Evolutionary conservation across 2,113 vertebrate species (phyloP), one percentile per base, ranked within the genome.

Genomic region (Zosterops lateralis): DNA sequence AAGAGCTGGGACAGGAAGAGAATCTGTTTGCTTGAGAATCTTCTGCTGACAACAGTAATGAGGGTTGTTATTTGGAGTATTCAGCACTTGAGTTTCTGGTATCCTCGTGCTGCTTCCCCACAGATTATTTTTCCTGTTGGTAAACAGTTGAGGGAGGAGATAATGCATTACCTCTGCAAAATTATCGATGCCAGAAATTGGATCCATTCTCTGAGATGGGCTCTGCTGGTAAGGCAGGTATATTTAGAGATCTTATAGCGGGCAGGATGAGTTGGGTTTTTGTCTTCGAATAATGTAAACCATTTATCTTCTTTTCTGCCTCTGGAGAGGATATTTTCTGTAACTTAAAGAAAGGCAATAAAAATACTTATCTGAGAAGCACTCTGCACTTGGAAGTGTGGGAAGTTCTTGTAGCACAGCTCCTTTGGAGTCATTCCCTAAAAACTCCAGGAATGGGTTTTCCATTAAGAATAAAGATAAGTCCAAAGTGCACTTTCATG

Each of bases 261-360:
- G 71, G 44, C 71, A 80, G 84, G 40, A 64, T 65, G 44, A 5
- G 45, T 26, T 14, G 61, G 53, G n/a, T n/a, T 36, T 68, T 36
- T 81, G 44, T 8, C 54, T 87, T 91, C 89, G 84, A 85, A 86
- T 95, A 88, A 86, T 60, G 32, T 90, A 94, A 79, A 80, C 17
- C 21, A 66, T 91, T 89, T 94, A 34, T 91, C 61, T 75, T 64
- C 50, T 71, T 67, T 77, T 16, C 67, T 85, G 47, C 28, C 78
- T 56, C 78, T 80, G 56, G 75, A 91, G 58, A 89, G 54, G 77
- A 76, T 13, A 17, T 71, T 93, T 95, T 88, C 67, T 71, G 29
- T 86, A 92, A 80, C 56, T 88, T 77, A 34, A 82, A 47, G 38
- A 92, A 89, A 72, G 21, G 38, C 80, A 86, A 74, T 79, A 80